A percentile compares a stretch with the other conserved stretches of the same genome.
These are phyloP conservation scores for Suricata suricatta DNA, from an alignment of 2,113 vertebrate species.

Conservation along the genomic window DNA sequence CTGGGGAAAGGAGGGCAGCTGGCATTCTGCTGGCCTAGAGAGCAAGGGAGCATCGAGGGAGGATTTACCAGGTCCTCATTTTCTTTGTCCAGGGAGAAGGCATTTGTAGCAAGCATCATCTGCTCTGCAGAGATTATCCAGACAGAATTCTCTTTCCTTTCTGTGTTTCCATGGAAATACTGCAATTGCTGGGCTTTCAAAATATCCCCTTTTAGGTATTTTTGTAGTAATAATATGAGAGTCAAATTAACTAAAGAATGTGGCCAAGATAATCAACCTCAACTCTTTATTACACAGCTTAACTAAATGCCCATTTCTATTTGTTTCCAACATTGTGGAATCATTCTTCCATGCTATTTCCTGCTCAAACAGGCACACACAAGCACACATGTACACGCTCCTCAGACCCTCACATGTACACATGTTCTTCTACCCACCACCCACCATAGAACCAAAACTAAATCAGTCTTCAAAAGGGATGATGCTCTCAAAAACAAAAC, in stretches of 20 bases:
- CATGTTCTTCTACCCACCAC: neutral
- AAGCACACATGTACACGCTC: neutral
- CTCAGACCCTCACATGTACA: neutral
- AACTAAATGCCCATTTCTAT: slow-evolving; percentile 40
- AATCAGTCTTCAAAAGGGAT: neutral
- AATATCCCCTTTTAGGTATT: slow-evolving; percentile 53
- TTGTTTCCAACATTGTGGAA: slow-evolving; percentile 32
- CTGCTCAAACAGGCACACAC: neutral
- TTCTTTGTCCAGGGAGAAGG: neutral
- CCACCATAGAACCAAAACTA: neutral
- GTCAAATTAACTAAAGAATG: slow-evolving; percentile 37
- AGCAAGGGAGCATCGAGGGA: neutral
- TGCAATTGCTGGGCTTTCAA: slow-evolving; percentile 44
- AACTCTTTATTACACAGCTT: neutral
- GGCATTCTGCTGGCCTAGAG: neutral
- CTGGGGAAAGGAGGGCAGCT: neutral
- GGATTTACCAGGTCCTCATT: neutral
- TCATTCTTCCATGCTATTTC: neutral
- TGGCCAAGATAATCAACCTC: slow-evolving; percentile 11
- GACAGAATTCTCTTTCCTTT: slow-evolving; percentile 41
- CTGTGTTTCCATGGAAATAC: slow-evolving; percentile 64
- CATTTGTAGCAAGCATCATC: slow-evolving; percentile 43
- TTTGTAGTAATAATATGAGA: slow-evolving; percentile 51
- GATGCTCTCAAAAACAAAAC: neutral
- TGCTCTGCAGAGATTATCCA: slow-evolving; percentile 35